Conservation (phyloP, 35 echinoderm and acorn worm genomes). For the Hemicentrotus pulcherrimus region DNA sequence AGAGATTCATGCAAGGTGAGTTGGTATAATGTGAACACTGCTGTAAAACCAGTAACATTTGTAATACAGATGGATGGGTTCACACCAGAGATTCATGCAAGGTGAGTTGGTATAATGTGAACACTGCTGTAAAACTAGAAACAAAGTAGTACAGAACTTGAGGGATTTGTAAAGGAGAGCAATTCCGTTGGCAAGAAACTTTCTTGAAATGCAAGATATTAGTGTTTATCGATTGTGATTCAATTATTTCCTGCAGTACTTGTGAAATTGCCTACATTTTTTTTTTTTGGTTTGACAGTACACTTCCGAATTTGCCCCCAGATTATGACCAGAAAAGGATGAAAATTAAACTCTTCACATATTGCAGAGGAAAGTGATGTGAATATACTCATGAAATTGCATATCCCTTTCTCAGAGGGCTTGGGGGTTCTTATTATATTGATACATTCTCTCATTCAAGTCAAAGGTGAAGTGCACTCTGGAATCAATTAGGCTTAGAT, state of each 20-base stretch:
- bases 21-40: background rate
- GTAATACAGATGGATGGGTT: slow-evolving; percentile 31
- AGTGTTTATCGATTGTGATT: too few relatives aligned
- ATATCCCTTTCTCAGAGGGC: too few relatives aligned
- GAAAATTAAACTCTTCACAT: too few relatives aligned
- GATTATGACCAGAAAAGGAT: too few relatives aligned
- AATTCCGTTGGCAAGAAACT: background rate
- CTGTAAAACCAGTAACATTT: background rate
- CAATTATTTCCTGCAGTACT: too few relatives aligned
- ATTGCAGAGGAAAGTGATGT: too few relatives aligned
- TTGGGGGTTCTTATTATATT: background rate
- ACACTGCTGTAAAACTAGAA: background rate
- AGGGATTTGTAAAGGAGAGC: slow-evolving; percentile 17
- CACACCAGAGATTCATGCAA: slow-evolving; percentile 71
- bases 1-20: slow-evolving; percentile 77
- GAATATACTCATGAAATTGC: too few relatives aligned
- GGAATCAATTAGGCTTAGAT: too few relatives aligned
- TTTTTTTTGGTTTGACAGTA: background rate
- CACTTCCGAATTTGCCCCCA: background rate
- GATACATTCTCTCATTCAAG: background rate
- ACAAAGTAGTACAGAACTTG: too few relatives aligned
- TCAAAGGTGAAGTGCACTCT: too few relatives aligned
- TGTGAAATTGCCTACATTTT: background rate
- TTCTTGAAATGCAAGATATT: too few relatives aligned
- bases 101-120: slow-evolving; percentile 49